phyloP scores from a whole-genome alignment of 1,140 invertebrate species.

The Trachymyrmex septentrionalis region DNA sequence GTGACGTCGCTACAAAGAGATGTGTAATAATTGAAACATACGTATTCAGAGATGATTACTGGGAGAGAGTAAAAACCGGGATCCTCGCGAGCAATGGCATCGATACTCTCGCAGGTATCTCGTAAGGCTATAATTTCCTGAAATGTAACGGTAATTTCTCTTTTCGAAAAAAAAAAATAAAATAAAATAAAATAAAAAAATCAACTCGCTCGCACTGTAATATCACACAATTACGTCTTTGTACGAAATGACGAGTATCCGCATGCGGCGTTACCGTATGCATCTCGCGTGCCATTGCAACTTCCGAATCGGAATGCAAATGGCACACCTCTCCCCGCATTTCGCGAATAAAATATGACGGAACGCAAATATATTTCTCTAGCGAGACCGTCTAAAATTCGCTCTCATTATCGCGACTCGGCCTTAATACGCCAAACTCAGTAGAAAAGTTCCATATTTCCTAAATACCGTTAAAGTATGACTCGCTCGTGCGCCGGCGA shows the following conservation, averaged over 20 bases:
- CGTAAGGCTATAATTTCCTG: constrained; percentile 32
- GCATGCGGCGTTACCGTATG: constrained; percentile 31
- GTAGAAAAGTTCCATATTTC: background rate
- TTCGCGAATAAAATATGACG: constrained; percentile 40
- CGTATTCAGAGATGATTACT: constrained; percentile 12
- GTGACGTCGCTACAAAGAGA: background rate
- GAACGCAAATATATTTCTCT: constrained; percentile 23
- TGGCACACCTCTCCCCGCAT: background rate
- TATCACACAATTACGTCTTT: constrained; percentile 39
- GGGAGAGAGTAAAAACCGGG: constrained; percentile 9
- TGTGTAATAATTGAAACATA: background rate
- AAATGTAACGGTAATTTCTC: constrained; percentile 29
- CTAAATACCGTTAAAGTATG: constrained; percentile 13
- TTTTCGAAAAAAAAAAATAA: background rate
- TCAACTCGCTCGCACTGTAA: constrained; percentile 14
- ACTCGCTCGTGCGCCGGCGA: background rate
- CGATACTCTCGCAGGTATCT: background rate
- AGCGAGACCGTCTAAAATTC: background rate
- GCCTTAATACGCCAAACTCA: background rate
- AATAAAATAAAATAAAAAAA: background rate
- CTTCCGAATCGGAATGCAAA: constrained; percentile 38
- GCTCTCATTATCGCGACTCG: constrained; percentile 2
- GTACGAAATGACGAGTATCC: constrained; percentile 15
- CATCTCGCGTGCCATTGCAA: constrained; percentile 43
- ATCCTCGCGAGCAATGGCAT: constrained; percentile 1